Base-by-base conservation (phyloP, 2,113 vertebrate species). In the Nesoenas mayeri region DNA sequence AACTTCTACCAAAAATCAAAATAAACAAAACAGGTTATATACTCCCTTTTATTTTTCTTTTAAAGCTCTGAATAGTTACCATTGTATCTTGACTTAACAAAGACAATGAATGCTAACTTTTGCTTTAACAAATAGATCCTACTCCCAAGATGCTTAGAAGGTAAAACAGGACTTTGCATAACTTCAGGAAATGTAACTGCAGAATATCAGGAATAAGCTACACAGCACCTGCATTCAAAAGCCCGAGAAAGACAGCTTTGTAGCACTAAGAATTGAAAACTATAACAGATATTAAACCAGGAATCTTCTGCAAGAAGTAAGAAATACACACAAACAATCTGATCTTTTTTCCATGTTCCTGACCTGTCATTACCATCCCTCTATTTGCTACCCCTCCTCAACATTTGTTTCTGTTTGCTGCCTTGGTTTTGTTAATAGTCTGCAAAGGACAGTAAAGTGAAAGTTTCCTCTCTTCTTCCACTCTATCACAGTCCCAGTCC, bases 391-490 rank as follows among this genome's bases (percentile, higher is more conserved):
- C 3, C 3, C 7, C 9, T 83, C 88, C 26, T 12, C 38, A 72
- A 24, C 0, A 5, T 40, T 32, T 69, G 6, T 29, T 71, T 19
- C n/a, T n/a, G n/a, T n/a, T n/a, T n/a, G n/a, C n/a, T n/a, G n/a
- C n/a, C n/a, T n/a, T n/a, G n/a, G n/a, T n/a, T n/a, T n/a, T n/a
- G n/a, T n/a, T n/a, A n/a, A n/a, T n/a, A n/a, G n/a, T n/a, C n/a
- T n/a, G n/a, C n/a, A n/a, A n/a, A n/a, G n/a, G n/a, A 40, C 3
- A 0, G 0, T 29, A 15, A 84, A 61, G 18, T 50, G 21, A 36
- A 54, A n/a, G 2, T 6, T 4, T 1, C 11, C 13, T 42, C 12
- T 31, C 10, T 51, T 78, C 14, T 75, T 54, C 12, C 18, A 17
- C 12, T 40, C 25, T 15, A 6, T 31, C 34, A 42, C 11, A 71